phyloP scores from a whole-genome alignment of 1,140 invertebrate genomes.

The Triops longicaudatus region DNA sequence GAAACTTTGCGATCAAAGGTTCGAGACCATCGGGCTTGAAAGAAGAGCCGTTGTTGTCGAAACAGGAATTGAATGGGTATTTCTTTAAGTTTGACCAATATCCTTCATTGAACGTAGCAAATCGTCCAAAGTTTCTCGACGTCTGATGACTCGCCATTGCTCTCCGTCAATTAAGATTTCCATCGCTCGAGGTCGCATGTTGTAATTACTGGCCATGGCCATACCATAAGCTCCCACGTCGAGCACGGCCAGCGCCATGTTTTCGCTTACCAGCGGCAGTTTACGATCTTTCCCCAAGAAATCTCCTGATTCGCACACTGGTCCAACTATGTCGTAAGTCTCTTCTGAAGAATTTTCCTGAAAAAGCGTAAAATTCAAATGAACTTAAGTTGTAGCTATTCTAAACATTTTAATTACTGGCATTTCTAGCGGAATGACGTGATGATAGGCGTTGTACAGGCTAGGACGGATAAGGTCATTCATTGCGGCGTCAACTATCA shows the following conservation, averaged over 20 bases:
- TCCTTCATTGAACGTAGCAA: slow-evolving; percentile 22
- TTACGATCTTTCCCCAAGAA: slow-evolving; percentile 40
- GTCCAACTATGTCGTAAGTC: slow-evolving; percentile 42
- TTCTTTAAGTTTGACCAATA: not conserved
- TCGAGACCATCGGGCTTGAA: too few relatives aligned
- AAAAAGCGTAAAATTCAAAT: not conserved
- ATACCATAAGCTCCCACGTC: slow-evolving; percentile 43
- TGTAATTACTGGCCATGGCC: slow-evolving; percentile 43
- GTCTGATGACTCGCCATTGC: slow-evolving; percentile 34
- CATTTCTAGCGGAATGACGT: slow-evolving; percentile 34
- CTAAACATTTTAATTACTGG: slow-evolving; percentile 23
- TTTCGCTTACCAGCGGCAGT: slow-evolving; percentile 34
- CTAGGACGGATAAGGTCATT: slow-evolving; percentile 40
- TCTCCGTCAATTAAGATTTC: slow-evolving; percentile 40
- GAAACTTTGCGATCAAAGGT: too few relatives aligned
- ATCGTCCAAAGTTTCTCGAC: slow-evolving; percentile 34
- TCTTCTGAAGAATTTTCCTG: not conserved
- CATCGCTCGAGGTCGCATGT: slow-evolving; percentile 39
- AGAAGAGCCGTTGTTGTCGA: too few relatives aligned
- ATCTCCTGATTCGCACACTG: slow-evolving; percentile 44
- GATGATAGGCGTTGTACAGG: slow-evolving; percentile 41
- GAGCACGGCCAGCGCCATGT: slow-evolving; percentile 38
- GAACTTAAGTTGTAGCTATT: not conserved
- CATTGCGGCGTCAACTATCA: slow-evolving; percentile 36
- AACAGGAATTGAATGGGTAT: too few relatives aligned